Base-by-base conservation (phyloP, 2,797 vertebrate genomes). In the Pangasius krempfi region DNA sequence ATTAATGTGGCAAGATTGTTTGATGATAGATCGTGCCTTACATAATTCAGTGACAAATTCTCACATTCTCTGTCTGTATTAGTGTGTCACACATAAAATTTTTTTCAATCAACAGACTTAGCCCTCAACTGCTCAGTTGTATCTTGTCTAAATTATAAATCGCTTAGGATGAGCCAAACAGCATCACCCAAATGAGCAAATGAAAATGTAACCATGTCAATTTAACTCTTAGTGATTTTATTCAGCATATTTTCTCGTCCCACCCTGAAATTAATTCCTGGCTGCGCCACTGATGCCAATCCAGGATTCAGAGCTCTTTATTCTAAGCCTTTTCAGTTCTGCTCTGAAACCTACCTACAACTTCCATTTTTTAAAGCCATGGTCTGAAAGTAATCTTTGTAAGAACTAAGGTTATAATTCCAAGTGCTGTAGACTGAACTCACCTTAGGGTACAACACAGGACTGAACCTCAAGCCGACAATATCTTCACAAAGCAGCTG, bases 401-500 rank as follows among this genome's bases (percentile, higher is more conserved):
- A 79, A 79, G 14, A 79, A 84, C 40, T 44, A 50, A 84, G 9
- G 12, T 62, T 75, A n/a, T 37, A 68, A n/a, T 54, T 40, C 37
- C 18, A 37, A 44, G 27, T 22, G 4, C 18, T 58, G 52, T 3
- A 5, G 25, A 27, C 73, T 54, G 25, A 73, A 87, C 92, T 93
- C 93, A 98, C 98, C 97, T 97, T 98, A 7, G 97, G 98, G 89
- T 98, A 98, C 87, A 99, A 95, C 89, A 99, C 96, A 0, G 98
- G 98, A 88, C 96, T 97, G 94, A 98, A 98, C 2, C 96, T 95
- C 54, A 97, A 96, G 86, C 96, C 95, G 0, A 96, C 96, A 60
- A 97, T 93, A 0, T 99, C 98, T 76, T 98, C 97, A 12, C 97
- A 98, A 83, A 98, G 96, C 91, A 98, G 94, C 98, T 98, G 91